phyloP scores from a whole-genome alignment of 2,113 vertebrate species.

The Cebus imitator region DNA sequence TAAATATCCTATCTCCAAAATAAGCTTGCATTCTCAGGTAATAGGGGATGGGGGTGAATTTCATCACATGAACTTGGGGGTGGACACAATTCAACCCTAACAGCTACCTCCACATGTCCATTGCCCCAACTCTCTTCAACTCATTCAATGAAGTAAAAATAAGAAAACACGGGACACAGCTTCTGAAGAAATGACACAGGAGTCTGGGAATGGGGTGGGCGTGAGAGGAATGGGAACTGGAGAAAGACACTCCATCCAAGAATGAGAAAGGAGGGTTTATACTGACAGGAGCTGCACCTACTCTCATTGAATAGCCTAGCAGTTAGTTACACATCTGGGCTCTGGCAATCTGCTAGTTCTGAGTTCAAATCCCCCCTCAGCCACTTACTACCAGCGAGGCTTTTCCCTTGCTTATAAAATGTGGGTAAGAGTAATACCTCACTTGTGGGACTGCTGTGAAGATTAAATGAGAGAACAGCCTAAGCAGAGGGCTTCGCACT shows the following conservation, averaged over 20 bases:
- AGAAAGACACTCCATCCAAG: background rate
- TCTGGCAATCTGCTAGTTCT: background rate
- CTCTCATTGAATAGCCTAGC: fast-evolving
- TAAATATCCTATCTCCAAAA: background rate
- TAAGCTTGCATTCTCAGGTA: background rate
- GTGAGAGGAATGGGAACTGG: background rate
- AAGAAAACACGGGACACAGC: background rate
- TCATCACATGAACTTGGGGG: background rate
- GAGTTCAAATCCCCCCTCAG: background rate
- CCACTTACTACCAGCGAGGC: background rate
- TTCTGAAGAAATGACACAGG: background rate
- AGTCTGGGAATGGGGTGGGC: too few relatives aligned
- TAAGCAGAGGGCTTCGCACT: background rate
- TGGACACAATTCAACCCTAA: background rate
- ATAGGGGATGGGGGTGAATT: background rate
- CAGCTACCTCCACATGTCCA: background rate
- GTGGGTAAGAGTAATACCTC: background rate
- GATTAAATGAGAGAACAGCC: fast-evolving
- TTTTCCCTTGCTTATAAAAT: background rate
- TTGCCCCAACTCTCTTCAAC: background rate
- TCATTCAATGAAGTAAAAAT: background rate
- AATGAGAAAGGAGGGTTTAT: background rate
- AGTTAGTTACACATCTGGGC: background rate
- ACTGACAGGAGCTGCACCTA: too few relatives aligned
- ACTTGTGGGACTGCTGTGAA: background rate